Conservation (phyloP, 1,140 invertebrate genomes). For the Cydia fagiglandana region DNA sequence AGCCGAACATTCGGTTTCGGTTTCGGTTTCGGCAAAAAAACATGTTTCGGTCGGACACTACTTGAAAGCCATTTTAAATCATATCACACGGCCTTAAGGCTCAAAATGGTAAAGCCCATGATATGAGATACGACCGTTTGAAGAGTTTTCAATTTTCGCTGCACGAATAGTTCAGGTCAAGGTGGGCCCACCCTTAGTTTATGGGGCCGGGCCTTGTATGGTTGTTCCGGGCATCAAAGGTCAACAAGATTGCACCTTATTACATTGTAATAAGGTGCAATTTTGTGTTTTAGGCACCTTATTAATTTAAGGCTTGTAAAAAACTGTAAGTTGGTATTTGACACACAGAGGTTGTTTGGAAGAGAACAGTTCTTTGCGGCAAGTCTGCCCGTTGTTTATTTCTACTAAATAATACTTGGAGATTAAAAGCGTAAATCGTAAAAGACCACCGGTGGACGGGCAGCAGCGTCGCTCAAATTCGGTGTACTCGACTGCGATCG, state of each 20-base stretch:
- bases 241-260: background rate
- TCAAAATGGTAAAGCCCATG: background rate
- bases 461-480: too few relatives aligned
- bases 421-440: too few relatives aligned
- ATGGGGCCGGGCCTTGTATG: background rate
- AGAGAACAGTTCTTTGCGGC: background rate
- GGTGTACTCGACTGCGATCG: too few relatives aligned
- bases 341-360: background rate
- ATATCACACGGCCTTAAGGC: background rate
- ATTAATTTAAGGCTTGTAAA: background rate
- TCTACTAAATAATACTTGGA: too few relatives aligned
- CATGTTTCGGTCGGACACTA: too few relatives aligned
- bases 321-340: background rate
- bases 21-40: too few relatives aligned
- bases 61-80: background rate
- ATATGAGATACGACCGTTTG: background rate
- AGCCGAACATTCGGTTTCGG: too few relatives aligned
- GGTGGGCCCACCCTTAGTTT: constrained; percentile 7
- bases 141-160: background rate
- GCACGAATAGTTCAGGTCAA: constrained; percentile 9
- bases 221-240: background rate
- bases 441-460: too few relatives aligned
- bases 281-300: background rate
- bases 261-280: background rate
- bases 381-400: too few relatives aligned